phyloP scores from a whole-genome alignment of 2,888 invertebrate species.

The Cenopis cana region DNA sequence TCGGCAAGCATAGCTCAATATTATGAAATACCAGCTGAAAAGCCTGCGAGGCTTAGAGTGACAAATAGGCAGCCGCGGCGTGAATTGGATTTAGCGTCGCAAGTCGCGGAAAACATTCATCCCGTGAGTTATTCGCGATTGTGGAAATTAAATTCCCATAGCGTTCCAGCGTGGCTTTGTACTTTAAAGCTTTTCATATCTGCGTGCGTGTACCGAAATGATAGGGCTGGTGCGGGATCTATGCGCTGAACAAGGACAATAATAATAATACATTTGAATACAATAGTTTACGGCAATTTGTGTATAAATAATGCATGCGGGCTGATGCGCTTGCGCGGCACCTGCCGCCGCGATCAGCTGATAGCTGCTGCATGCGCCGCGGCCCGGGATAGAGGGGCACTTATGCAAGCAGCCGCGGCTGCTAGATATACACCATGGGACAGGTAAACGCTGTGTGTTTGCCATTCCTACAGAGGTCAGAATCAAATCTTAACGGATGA shows the following conservation, averaged over 20 bases:
- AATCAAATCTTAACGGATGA: neutral
- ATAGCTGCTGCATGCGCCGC: conserved; percentile 44
- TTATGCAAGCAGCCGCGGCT: conserved; percentile 25
- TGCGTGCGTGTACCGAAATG: conserved; percentile 27
- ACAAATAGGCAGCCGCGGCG: conserved; percentile 22
- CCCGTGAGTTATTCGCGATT: conserved; percentile 16
- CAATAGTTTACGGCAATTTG: conserved; percentile 56
- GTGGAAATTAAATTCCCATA: conserved; percentile 31
- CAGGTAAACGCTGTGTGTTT: conserved; percentile 15
- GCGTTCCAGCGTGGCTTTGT: neutral
- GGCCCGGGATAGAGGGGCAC: conserved; percentile 1
- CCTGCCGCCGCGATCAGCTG: conserved; percentile 46
- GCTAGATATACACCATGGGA: conserved; percentile 22
- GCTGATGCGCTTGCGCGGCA: conserved; percentile 48
- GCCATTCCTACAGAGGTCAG: neutral
- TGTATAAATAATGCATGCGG: conserved; percentile 56
- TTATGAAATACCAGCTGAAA: conserved; percentile 28
- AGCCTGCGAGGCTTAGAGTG: conserved; percentile 8
- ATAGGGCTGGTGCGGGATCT: conserved; percentile 16
- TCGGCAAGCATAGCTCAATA: conserved; percentile 26
- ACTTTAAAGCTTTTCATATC: conserved; percentile 4
- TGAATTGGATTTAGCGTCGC: conserved; percentile 29
- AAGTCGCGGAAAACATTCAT: conserved; percentile 18
- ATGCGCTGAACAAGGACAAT: conserved; percentile 41
- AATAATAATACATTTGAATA: conserved; percentile 54